A percentile compares a stretch with the other conserved stretches of the same genome.
Evolutionary conservation across 2,888 invertebrate genomes (phyloP).

Genomic region (Kuschelorhynchus macadamiae): DNA sequence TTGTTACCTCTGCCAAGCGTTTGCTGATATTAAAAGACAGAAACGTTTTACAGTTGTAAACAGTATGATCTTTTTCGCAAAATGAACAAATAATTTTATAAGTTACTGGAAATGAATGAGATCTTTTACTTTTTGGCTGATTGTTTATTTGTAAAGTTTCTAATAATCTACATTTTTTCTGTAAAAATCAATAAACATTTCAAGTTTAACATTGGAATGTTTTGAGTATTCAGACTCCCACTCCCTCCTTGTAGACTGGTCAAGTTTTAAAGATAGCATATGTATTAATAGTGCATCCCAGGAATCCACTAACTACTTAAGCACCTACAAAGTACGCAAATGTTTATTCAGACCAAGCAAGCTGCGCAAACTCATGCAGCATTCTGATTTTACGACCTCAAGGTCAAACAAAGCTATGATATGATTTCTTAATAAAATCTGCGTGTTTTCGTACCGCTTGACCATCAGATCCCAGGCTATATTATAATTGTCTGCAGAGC

Average conservation of each 20-base stretch:
- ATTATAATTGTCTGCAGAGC: conserved; percentile 38
- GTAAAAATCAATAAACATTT: conserved; percentile 11
- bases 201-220: background rate
- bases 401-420: conserved; percentile 42
- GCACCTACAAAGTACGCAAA: conserved; percentile 32
- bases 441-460: conserved; percentile 41
- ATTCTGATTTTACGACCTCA: conserved; percentile 14
- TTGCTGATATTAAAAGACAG: background rate
- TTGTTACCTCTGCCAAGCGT: background rate
- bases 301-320: conserved; percentile 21
- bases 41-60: conserved; percentile 15
- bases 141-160: conserved; percentile 1
- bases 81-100: conserved; percentile 1
- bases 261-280: conserved; percentile 24
- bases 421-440: conserved; percentile 34
- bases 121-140: background rate
- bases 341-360: conserved; percentile 30
- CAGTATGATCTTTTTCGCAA: conserved; percentile 8
- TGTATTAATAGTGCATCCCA: conserved; percentile 43
- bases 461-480: conserved; percentile 39
- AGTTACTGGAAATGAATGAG: background rate
- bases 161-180: conserved; percentile 6
- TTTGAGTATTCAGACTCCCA: conserved; percentile 26
- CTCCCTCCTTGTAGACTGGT: conserved; percentile 14
- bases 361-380: conserved; percentile 9